A percentile compares a stretch with the other conserved stretches of the same genome.
Conservation (phyloP, 2,797 vertebrate genomes). For the Poecilia picta region DNA sequence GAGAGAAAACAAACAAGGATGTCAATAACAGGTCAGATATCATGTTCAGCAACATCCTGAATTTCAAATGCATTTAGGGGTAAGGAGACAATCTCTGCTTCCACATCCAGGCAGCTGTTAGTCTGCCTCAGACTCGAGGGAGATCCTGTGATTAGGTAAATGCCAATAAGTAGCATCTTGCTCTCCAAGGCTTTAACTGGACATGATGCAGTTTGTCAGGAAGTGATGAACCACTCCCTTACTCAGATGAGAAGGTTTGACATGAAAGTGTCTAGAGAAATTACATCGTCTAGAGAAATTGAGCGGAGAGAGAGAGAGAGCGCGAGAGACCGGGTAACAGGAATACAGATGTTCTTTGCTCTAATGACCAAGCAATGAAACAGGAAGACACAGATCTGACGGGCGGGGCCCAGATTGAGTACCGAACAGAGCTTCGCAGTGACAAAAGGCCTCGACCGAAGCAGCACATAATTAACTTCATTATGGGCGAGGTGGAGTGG, state of each 20-base stretch:
- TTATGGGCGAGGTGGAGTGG: constrained; percentile 64
- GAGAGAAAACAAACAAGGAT: constrained; percentile 52
- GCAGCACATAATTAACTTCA: constrained; percentile 74
- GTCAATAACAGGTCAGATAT: constrained; percentile 45
- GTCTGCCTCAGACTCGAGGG: constrained; percentile 51
- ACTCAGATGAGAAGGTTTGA: constrained; percentile 50
- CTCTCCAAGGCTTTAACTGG: constrained; percentile 54
- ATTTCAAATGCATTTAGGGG: constrained; percentile 28
- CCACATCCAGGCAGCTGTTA: constrained; percentile 22
- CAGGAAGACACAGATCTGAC: constrained; percentile 57
- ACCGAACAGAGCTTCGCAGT: constrained; percentile 57
- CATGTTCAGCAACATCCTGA: constrained; percentile 33
- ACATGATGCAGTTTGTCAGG: constrained; percentile 72
- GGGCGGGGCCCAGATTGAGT: constrained; percentile 56
- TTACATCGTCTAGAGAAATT: constrained; percentile 64
- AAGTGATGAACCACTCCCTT: constrained; percentile 63
- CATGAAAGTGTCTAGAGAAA: constrained; percentile 73
- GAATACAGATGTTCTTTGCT: constrained; percentile 53
- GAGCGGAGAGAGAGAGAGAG: constrained; percentile 36
- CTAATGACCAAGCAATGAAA: constrained; percentile 56
- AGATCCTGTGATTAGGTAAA: constrained; percentile 73
- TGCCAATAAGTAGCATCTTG: constrained; percentile 67
- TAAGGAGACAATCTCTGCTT: constrained; percentile 30
- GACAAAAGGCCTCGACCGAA: constrained; percentile 69
- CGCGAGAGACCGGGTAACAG: constrained; percentile 23